These are phyloP conservation scores for Electrophaes corylata DNA, from an alignment of 2,888 invertebrate species.

Conservation along the genomic window DNA sequence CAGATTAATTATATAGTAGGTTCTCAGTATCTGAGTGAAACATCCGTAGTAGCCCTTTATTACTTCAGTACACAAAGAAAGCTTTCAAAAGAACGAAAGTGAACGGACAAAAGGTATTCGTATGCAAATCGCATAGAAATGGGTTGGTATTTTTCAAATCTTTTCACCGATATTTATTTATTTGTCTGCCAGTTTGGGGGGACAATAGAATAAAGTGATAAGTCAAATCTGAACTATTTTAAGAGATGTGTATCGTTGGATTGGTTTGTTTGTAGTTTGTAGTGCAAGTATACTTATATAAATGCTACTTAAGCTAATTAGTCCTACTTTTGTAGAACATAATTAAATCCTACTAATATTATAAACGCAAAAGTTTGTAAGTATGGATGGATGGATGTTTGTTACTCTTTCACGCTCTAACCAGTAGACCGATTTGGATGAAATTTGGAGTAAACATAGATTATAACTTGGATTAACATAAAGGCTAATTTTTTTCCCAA, in stretches of 20 bases:
- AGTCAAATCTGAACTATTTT: constrained; percentile 10
- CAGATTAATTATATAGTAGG: background rate
- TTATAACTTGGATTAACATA: too few relatives aligned
- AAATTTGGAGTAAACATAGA: too few relatives aligned
- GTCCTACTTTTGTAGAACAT: too few relatives aligned
- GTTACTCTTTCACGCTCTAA: too few relatives aligned
- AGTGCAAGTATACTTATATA: too few relatives aligned
- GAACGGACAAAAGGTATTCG: constrained; percentile 58
- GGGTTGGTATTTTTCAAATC: constrained; percentile 56
- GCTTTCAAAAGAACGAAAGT: constrained; percentile 55
- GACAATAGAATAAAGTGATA: constrained; percentile 19
- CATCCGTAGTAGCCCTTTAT: background rate
- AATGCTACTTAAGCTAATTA: too few relatives aligned
- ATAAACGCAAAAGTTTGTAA: too few relatives aligned
- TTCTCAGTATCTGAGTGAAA: background rate
- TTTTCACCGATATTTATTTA: constrained; percentile 46
- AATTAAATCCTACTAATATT: too few relatives aligned
- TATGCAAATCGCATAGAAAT: constrained; percentile 59
- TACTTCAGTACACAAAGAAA: constrained; percentile 35
- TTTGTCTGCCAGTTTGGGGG: constrained; percentile 40
- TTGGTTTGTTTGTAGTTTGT: constrained; percentile 1
- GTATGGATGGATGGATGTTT: too few relatives aligned
- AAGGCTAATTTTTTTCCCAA: too few relatives aligned
- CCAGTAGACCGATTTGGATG: too few relatives aligned
- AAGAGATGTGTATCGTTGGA: background rate